Conservation (phyloP, 1,140 invertebrate genomes). For the Aphaenogaster floridana region DNA sequence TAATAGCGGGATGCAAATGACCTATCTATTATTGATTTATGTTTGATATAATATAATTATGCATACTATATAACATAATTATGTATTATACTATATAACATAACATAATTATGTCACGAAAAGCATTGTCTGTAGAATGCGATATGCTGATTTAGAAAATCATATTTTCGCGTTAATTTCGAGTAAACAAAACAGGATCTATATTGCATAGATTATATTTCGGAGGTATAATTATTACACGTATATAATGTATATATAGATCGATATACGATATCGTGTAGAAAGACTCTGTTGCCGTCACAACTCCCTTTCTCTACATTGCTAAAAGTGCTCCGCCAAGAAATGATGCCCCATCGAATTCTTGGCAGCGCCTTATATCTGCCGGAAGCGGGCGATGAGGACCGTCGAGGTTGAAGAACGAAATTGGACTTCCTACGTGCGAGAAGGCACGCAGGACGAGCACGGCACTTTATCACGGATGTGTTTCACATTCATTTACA, state of each 20-base stretch:
- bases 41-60: background rate
- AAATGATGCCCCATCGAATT: constrained; percentile 67
- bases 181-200: background rate
- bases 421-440: constrained; percentile 52
- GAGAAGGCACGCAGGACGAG: constrained; percentile 22
- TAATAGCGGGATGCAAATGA: background rate
- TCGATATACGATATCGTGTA: background rate
- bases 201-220: constrained; percentile 15
- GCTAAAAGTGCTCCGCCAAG: constrained; percentile 49
- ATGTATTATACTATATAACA: background rate
- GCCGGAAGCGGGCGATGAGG: constrained; percentile 41
- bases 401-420: constrained; percentile 54
- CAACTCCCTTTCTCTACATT: background rate
- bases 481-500: constrained; percentile 57
- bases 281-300: background rate
- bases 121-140: background rate
- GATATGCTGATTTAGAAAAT: background rate
- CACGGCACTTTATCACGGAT: constrained; percentile 50
- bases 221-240: constrained; percentile 29
- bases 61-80: background rate
- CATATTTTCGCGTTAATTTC: background rate
- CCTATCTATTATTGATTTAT: background rate
- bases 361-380: constrained; percentile 53
- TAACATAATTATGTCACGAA: background rate
- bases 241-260: background rate